phyloP scores from a whole-genome alignment of 23 tunicate species.

The Phallusia fumigata region DNA sequence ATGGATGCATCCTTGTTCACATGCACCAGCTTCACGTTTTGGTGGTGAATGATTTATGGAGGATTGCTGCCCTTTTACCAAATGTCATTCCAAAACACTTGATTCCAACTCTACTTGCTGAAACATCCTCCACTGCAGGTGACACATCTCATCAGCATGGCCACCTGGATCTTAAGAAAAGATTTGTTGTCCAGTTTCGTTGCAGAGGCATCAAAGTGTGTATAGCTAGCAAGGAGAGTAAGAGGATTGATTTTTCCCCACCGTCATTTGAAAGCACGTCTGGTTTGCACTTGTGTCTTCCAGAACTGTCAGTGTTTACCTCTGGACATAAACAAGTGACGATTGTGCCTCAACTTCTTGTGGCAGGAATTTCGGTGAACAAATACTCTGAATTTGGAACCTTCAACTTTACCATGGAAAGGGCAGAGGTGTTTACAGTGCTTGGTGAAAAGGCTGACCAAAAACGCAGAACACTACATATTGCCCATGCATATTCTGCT shows the following conservation, averaged over 20 bases:
- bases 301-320: constrained; percentile 30
- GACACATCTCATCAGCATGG: not conserved
- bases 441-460: not conserved
- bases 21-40: constrained; percentile 20
- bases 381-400: constrained; percentile 57
- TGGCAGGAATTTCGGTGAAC: constrained; percentile 31
- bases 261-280: not conserved
- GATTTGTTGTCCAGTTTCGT: constrained; percentile 34
- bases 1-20: constrained; percentile 31
- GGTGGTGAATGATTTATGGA: constrained; percentile 19
- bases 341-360: constrained; percentile 33
- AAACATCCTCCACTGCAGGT: not conserved
- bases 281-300: constrained; percentile 22
- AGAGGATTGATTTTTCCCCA: not conserved
- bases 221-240: not conserved
- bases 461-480: not conserved
- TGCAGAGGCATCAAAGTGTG: constrained; percentile 29
- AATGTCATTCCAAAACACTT: constrained; percentile 19
- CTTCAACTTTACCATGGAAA: constrained; percentile 49
- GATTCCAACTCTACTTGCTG: constrained; percentile 18
- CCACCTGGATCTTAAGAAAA: not conserved
- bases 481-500: constrained; percentile 43
- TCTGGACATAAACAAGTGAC: constrained; percentile 48
- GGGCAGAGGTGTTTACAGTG: constrained; percentile 36
- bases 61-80: constrained; percentile 21